Evolutionary conservation across 2,797 vertebrate genomes (phyloP).

Genomic region (Amblyraja radiata): DNA sequence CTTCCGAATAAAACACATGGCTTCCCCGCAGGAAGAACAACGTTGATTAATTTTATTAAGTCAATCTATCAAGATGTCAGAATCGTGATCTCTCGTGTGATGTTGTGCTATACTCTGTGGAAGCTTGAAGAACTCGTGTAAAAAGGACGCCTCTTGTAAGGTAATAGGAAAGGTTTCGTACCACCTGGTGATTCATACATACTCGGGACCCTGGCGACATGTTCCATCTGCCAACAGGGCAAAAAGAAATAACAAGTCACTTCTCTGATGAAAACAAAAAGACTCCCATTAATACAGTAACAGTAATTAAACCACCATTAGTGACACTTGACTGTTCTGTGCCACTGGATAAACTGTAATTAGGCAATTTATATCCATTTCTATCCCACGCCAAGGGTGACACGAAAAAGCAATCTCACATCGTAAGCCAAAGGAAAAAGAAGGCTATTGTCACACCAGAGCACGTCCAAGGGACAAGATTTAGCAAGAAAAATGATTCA

Average conservation of each 20-base stretch:
- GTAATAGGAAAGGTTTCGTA: not conserved
- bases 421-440: not conserved
- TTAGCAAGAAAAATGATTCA: not conserved
- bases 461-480: not conserved
- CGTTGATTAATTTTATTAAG: not conserved
- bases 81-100: not conserved
- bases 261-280: not conserved
- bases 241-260: not conserved
- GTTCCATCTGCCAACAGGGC: not conserved
- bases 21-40: not conserved
- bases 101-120: not conserved
- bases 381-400: not conserved
- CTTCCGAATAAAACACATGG: not conserved
- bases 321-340: slow-evolving; percentile 18
- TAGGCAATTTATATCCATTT: not conserved
- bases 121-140: not conserved
- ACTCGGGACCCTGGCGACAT: not conserved
- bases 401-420: not conserved
- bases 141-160: too few species aligned
- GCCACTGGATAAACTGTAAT: slow-evolving; percentile 7
- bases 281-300: not conserved
- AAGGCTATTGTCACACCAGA: not conserved
- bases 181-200: not conserved
- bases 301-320: not conserved
- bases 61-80: not conserved